Evolutionary conservation across 92 coral and sea anemone species (phyloP).

Genomic region (Isaurus tuberculatus): DNA sequence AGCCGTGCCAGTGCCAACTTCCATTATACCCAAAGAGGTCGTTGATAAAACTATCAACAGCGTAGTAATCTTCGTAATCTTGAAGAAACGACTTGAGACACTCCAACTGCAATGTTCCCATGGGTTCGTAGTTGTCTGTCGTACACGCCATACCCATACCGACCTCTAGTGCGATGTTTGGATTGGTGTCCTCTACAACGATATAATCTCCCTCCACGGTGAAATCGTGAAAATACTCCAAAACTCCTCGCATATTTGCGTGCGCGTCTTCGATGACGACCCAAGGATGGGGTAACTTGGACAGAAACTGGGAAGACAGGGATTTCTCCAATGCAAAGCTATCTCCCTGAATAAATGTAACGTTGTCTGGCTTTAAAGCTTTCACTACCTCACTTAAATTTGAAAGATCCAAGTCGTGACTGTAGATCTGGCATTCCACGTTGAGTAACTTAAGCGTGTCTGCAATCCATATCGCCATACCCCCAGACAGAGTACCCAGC

Average conservation of each 20-base stretch:
- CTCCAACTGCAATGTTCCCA: constrained; percentile 37
- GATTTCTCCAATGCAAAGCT: constrained; percentile 50
- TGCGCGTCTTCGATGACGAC: constrained; percentile 56
- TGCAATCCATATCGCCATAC: constrained; percentile 33
- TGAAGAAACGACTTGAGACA: constrained; percentile 22
- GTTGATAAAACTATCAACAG: constrained; percentile 49
- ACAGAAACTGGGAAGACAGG: too few relatives aligned
- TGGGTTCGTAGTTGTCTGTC: background rate
- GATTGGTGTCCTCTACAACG: constrained; percentile 54
- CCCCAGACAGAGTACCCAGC: constrained; percentile 61
- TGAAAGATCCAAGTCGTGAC: too few relatives aligned
- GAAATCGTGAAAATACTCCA: constrained; percentile 43
- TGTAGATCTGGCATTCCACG: constrained; percentile 21
- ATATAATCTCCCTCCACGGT: constrained; percentile 46
- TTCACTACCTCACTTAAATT: constrained; percentile 37
- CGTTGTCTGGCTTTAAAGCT: constrained; percentile 48
- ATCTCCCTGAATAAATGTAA: constrained; percentile 53
- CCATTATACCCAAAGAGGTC: constrained; percentile 53
- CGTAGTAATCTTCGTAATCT: constrained; percentile 50
- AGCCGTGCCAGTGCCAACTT: constrained; percentile 52
- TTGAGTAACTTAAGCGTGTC: constrained; percentile 39
- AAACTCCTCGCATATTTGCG: constrained; percentile 39
- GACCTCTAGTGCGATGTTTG: background rate
- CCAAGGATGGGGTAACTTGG: too few relatives aligned
- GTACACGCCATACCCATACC: constrained; percentile 41